Conservation (phyloP, 1,140 invertebrate genomes). For the Macrocentrus cingulum region DNA sequence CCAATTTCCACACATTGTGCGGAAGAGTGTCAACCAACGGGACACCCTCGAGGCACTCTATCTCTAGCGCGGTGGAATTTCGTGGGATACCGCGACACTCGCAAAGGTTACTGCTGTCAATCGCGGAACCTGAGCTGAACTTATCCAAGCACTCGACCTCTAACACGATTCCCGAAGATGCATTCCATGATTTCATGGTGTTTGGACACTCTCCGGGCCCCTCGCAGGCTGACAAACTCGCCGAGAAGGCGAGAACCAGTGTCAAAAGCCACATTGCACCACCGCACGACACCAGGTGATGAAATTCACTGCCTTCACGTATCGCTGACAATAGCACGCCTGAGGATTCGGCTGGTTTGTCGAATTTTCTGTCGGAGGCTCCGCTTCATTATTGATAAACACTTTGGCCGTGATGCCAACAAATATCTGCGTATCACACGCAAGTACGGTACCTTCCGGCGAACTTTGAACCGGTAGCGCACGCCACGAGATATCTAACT, state of each 20-base stretch:
- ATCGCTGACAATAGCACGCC: neutral
- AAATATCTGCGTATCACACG: neutral
- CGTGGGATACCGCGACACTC: conserved; percentile 14
- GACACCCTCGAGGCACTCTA: conserved; percentile 16
- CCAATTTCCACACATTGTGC: conserved; percentile 2
- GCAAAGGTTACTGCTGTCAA: conserved; percentile 5
- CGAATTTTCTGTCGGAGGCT: neutral
- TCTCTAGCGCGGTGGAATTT: conserved; percentile 17
- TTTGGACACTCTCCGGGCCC: conserved; percentile 17
- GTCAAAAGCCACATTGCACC: conserved; percentile 25
- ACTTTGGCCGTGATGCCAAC: neutral
- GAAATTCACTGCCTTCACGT: conserved; percentile 23
- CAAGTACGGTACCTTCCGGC: neutral
- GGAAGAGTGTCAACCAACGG: conserved; percentile 22
- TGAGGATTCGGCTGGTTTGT: conserved; percentile 1
- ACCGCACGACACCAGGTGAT: conserved; percentile 10
- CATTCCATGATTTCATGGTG: neutral
- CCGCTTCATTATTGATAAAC: conserved; percentile 7
- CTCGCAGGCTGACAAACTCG: conserved; percentile 19
- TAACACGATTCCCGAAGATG: neutral
- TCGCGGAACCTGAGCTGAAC: neutral
- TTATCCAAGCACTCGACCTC: conserved; percentile 22
- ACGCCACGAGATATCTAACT: neutral
- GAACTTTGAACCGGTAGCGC: neutral
- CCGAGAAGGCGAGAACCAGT: conserved; percentile 20